Base-by-base conservation (phyloP, 2,113 vertebrate genomes). In the Astur gentilis region DNA sequence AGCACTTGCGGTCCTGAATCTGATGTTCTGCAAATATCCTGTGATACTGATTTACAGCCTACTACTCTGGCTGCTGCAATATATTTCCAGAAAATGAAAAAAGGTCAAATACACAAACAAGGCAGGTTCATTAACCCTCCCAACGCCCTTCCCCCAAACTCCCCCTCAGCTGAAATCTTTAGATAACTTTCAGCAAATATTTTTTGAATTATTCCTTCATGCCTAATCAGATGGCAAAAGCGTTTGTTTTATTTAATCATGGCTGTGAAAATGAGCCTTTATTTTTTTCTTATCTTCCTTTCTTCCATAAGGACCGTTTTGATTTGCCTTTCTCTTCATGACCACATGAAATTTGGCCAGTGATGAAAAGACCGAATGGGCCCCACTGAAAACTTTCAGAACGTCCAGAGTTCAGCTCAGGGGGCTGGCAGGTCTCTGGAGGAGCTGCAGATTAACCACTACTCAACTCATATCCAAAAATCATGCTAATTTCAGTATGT, bases 221-320 rank as follows among this genome's bases (percentile, higher is more conserved):
- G 36, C 95, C 58, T 93, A 86, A 95, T 95, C 70, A 95, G 84
- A 95, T 91, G 81, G 70, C 10, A 77, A 36, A 95, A 96, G 66
- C 60, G 62, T 92, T 95, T 93, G 72, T 72, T 91, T 95, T 88
- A 54, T 82, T 91, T 95, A 92, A 92, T 94, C 70, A n/a, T 8
- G 38, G 22, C 54, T 77, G 7, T 87, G 78, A 91, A 95, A 90
- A 26, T 8, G 29, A 95, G 36, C 22, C 23, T 89, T 80, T 83
- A 3, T 55, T 75, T 93, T 92, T 90, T 83, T 57, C 69, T 71
- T 91, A 88, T 95, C 83, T 95, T 64, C 21, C 16, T 76, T 82
- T 92, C 77, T 90, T 73, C 67, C 61, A 38, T 49, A 93, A 84
- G 45, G 64, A 83, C 25, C 34, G 70, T 87, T 88, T 95, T 87